Evolutionary conservation across 2,888 invertebrate species (phyloP).

Genomic region (Philaethria dido): DNA sequence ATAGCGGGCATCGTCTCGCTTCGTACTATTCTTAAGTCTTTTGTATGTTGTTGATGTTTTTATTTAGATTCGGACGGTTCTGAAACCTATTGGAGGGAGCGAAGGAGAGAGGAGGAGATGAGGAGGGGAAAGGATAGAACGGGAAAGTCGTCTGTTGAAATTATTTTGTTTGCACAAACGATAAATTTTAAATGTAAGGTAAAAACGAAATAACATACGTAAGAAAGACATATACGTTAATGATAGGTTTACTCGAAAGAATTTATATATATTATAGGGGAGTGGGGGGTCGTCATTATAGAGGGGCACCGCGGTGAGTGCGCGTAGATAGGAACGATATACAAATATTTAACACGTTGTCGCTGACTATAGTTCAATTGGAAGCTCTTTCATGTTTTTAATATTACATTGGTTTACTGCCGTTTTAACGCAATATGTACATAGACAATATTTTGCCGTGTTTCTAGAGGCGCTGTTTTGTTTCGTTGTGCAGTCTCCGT

Average conservation of each 20-base stretch:
- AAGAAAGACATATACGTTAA: constrained; percentile 84
- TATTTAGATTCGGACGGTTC: constrained; percentile 49
- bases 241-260: constrained; percentile 78
- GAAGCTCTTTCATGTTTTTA: constrained; percentile 5
- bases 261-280: constrained; percentile 66
- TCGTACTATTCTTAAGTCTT: constrained; percentile 51
- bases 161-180: constrained; percentile 74
- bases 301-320: constrained; percentile 46
- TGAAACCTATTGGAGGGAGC: too few species aligned
- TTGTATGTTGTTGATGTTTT: constrained; percentile 52
- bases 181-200: constrained; percentile 66
- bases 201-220: constrained; percentile 82
- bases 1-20: constrained; percentile 34
- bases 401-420: constrained; percentile 8
- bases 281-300: constrained; percentile 22
- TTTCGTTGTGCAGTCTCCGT: constrained; percentile 27
- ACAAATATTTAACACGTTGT: constrained; percentile 21
- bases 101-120: neutral
- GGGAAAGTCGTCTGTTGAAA: constrained; percentile 65
- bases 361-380: constrained; percentile 12
- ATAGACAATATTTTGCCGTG: constrained; percentile 14
- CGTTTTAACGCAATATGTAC: constrained; percentile 22
- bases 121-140: neutral
- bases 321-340: constrained; percentile 26
- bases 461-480: constrained; percentile 37